Base-by-base conservation (phyloP, 2,113 vertebrate species). In the Semicossyphus pulcher region DNA sequence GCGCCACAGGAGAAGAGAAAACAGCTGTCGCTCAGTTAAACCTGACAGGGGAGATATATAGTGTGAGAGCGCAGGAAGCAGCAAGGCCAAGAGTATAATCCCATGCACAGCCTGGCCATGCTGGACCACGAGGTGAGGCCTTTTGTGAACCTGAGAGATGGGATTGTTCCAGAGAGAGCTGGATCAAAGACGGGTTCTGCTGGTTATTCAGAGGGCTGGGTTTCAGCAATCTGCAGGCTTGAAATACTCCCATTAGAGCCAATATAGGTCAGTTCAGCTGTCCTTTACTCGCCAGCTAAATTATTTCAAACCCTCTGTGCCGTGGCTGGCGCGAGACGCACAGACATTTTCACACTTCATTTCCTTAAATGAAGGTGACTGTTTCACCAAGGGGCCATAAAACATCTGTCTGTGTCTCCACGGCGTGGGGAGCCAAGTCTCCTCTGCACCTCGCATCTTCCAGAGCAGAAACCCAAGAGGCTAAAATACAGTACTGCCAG, bases 321-420 rank as follows among this genome's bases (percentile, higher is more conserved):
- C 64, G 34, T n/a, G 12, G 56, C 59, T 80, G 65, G 60, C 59
- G 45, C 2, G 0, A 3, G 16, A 5, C 62, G 63, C 57, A 39
- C 34, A 57, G 28, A 69, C 42, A 64, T 77, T 76, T 88, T 86
- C 66, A 57, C 81, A 81, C 79, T 83, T 75, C 76, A 80, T 87
- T 81, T 67, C 62, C 20, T 82, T 84, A 83, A 85, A 79, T 73
- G 65, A 82, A 73, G 60, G 74, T 39, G 57, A 72, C 44, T 76
- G 56, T 74, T 72, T 70, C 23, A 80, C 59, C 25, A 67, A 78
- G 44, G 20, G 21, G 44, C 78, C 64, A 76, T 82, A 69, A 74
- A 87, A 80, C 81, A 88, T 88, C 79, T 84, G 71, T 82, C 49
- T 80, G 18, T 52, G 36, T 78, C 52, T 64, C 28, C 48, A 53